Conservation (phyloP, 2,888 invertebrate genomes). For the Baccha elongata region DNA sequence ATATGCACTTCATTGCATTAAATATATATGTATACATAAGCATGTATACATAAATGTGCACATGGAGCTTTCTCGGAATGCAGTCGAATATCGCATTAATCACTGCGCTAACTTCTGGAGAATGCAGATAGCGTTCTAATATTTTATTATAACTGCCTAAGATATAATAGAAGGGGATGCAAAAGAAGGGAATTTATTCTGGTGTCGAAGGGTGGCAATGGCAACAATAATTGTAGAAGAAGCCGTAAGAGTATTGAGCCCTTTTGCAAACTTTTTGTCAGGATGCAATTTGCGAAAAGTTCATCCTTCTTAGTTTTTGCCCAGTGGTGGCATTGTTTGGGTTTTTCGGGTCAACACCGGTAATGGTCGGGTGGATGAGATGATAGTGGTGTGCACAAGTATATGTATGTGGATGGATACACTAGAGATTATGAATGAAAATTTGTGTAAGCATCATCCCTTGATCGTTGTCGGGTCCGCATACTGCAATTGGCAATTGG, state of each 20-base stretch:
- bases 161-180: conserved; percentile 51
- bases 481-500: conserved; percentile 68
- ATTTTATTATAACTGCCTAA: conserved; percentile 72
- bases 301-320: conserved; percentile 62
- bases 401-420: conserved; percentile 10
- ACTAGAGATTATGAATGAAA: conserved; percentile 68
- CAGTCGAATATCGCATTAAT: conserved; percentile 71
- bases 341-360: conserved; percentile 68
- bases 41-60: conserved; percentile 21
- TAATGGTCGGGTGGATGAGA: conserved; percentile 43
- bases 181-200: not conserved
- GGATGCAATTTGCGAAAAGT: conserved; percentile 68
- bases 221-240: conserved; percentile 20
- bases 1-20: conserved; percentile 44
- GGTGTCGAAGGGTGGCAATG: conserved; percentile 14
- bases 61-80: conserved; percentile 59
- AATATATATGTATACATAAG: conserved; percentile 10
- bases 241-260: conserved; percentile 55
- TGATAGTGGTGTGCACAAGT: conserved; percentile 2
- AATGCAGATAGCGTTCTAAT: conserved; percentile 73
- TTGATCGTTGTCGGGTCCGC: conserved; percentile 32
- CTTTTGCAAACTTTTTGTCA: conserved; percentile 62
- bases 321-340: conserved; percentile 64
- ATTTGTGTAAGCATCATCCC: conserved; percentile 48
- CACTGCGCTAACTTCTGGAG: conserved; percentile 71